Percentiles rank a stretch among this genome's conserved stretches.
Conservation (phyloP, 2,113 vertebrate genomes). For the Cynopterus brachyotis region DNA sequence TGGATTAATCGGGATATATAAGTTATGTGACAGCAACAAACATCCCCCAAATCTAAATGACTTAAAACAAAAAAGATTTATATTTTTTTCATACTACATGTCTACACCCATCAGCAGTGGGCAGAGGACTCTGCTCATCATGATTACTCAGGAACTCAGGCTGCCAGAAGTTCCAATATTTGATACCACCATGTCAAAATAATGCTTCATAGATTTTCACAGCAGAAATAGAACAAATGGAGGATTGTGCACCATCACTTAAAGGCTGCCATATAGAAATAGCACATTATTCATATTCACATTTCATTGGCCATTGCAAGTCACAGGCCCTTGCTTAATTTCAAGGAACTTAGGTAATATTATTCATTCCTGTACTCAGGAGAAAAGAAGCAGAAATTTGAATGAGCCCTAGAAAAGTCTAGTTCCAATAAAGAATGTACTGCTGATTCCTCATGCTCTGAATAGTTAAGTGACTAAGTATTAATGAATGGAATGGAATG, state of each 20-base stretch:
- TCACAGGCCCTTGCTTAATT: not conserved
- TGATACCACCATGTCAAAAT: not conserved
- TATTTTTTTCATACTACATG: not conserved
- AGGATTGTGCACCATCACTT: not conserved
- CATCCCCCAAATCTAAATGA: not conserved
- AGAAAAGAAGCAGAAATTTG: not conserved
- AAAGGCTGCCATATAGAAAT: not conserved
- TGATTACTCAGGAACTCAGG: not conserved
- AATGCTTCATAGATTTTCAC: not conserved
- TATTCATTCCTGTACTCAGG: not conserved
- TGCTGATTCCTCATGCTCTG: not conserved
- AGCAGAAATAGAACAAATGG: not conserved
- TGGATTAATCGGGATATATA: not conserved
- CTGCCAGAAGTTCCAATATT: not conserved
- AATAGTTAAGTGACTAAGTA: not conserved
- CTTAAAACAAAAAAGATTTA: not conserved
- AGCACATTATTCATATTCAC: not conserved
- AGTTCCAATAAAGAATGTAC: not conserved
- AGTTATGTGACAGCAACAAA: not conserved
- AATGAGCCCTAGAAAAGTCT: not conserved
- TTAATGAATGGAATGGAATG: not conserved
- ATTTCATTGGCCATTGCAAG: not conserved
- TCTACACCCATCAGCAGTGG: not conserved
- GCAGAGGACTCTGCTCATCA: not conserved
- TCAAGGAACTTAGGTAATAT: not conserved